These are phyloP conservation scores for Gymnobelideus leadbeateri DNA, from an alignment of 2,113 vertebrate genomes.

Conservation along the genomic window DNA sequence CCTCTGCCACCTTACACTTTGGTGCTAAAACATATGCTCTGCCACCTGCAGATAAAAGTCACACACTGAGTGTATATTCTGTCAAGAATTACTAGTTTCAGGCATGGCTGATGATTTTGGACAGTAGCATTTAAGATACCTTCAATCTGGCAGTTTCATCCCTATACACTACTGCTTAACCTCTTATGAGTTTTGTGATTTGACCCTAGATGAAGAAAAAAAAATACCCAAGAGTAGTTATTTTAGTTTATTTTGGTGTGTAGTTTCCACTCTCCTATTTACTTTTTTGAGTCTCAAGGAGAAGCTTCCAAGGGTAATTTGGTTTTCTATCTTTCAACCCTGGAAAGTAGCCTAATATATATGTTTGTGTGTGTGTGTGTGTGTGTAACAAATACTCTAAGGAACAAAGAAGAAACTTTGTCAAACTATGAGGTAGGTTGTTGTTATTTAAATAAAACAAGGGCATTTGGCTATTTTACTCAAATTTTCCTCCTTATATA, in stretches of 20 bases:
- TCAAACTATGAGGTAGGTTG: conserved; percentile 5
- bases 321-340: conserved; percentile 44
- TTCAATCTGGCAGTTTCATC: conserved; percentile 82
- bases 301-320: neutral
- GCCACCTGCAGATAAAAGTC: conserved; percentile 83
- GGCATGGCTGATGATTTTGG: conserved; percentile 82
- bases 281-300: conserved; percentile 34
- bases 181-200: conserved; percentile 66
- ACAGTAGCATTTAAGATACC: conserved; percentile 83
- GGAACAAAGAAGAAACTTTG: conserved; percentile 12
- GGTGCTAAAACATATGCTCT: conserved; percentile 80
- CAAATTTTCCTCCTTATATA: conserved; percentile 39
- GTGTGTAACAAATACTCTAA: conserved; percentile 17
- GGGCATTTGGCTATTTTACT: neutral
- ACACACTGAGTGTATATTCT: conserved; percentile 77
- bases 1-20: conserved; percentile 73
- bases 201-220: conserved; percentile 70
- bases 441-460: neutral
- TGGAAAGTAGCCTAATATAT: conserved; percentile 35
- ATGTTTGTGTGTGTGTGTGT: too few relatives aligned
- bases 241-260: neutral
- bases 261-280: neutral
- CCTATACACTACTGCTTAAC: conserved; percentile 77
- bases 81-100: conserved; percentile 83
- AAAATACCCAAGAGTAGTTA: conserved; percentile 50